Conservation (phyloP, 2,888 invertebrate species). For the Drosophila emarginata region DNA sequence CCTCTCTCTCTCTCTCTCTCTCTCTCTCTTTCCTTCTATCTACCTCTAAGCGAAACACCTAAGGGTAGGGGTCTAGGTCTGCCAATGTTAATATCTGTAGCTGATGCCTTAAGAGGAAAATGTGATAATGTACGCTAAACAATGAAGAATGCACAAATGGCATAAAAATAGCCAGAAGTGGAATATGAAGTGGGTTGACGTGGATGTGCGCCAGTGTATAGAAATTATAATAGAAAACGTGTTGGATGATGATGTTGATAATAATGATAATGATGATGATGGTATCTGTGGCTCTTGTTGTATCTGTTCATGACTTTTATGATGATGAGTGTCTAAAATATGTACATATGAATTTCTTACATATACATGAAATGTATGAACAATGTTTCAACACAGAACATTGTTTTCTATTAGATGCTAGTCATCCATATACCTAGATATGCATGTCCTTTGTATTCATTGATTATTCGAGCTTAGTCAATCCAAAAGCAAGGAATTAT, state of each 20-base stretch:
- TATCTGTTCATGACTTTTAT: slow-evolving; percentile 36
- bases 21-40: neutral
- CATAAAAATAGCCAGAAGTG: slow-evolving; percentile 66
- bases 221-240: slow-evolving; percentile 50
- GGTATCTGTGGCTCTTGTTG: slow-evolving; percentile 40
- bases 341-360: slow-evolving; percentile 32
- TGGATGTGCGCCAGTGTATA: slow-evolving; percentile 7
- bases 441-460: too few relatives aligned
- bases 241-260: slow-evolving; percentile 27
- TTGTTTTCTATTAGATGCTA: neutral
- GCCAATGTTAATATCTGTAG: slow-evolving; percentile 57
- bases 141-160: slow-evolving; percentile 60
- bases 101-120: slow-evolving; percentile 74
- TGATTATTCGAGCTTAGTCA: neutral
- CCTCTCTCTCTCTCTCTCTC: slow-evolving; percentile 7
- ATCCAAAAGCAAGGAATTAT: neutral
- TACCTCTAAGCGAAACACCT: neutral
- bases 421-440: neutral
- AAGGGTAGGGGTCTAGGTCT: slow-evolving; percentile 26
- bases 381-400: neutral
- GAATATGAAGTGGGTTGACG: slow-evolving; percentile 34
- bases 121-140: slow-evolving; percentile 74
- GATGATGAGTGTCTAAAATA: slow-evolving; percentile 40
- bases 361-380: slow-evolving; percentile 18
- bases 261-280: slow-evolving; percentile 34